A percentile compares a stretch with the other conserved stretches of the same genome.
Conservation (phyloP, 2,113 vertebrate species). For the Rostratula benghalensis region DNA sequence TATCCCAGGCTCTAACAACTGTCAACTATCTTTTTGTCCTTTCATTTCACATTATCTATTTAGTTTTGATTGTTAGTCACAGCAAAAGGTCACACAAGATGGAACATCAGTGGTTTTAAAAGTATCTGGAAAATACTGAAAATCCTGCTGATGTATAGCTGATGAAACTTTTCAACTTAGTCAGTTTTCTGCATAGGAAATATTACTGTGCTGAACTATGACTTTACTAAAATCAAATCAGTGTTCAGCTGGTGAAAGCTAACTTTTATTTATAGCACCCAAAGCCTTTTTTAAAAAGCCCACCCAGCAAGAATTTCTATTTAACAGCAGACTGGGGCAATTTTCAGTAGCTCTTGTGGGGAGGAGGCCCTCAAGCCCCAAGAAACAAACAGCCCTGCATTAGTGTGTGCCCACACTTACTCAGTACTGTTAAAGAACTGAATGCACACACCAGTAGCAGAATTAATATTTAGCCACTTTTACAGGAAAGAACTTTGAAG, state of each 20-base stretch:
- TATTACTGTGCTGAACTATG: neutral
- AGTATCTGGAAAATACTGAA: neutral
- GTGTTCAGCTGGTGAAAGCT: neutral
- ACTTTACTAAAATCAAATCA: neutral
- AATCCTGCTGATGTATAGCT: neutral
- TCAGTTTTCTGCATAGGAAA: neutral
- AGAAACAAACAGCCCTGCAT: neutral
- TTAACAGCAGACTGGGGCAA: neutral
- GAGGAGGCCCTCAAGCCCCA: neutral
- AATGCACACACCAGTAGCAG: neutral
- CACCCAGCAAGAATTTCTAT: neutral
- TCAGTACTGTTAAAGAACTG: neutral
- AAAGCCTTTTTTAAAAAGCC: neutral
- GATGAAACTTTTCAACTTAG: neutral
- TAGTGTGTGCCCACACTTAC: neutral
- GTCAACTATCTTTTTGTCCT: neutral
- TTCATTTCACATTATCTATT: neutral
- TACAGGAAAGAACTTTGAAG: neutral
- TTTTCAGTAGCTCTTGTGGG: neutral
- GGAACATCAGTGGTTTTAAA: neutral
- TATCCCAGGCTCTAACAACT: neutral
- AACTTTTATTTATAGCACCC: neutral
- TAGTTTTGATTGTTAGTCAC: neutral
- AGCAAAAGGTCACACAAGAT: neutral
- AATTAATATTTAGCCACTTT: neutral